Conservation (phyloP, 1,140 invertebrate species). For the Homarus americanus region DNA sequence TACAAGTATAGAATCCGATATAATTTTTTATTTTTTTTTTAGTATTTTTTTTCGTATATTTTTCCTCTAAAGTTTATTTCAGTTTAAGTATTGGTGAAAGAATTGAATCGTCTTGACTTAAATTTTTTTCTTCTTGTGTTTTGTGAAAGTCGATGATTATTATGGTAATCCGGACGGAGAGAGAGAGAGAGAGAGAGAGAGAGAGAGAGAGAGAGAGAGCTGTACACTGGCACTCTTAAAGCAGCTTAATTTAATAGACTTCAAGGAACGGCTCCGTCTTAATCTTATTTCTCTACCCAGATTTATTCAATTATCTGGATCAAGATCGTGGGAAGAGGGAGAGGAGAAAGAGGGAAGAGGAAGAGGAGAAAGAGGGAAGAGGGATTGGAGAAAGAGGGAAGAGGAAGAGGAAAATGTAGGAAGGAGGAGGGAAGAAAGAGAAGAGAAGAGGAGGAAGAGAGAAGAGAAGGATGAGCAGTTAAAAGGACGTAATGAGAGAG, state of each 20-base stretch:
- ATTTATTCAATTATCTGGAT: conserved; percentile 50
- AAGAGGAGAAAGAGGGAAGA: not conserved
- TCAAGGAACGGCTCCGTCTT: conserved; percentile 9
- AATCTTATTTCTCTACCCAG: conserved; percentile 43
- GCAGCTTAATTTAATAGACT: conserved; percentile 33
- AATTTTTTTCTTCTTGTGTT: too few relatives aligned
- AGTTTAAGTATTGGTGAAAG: too few relatives aligned
- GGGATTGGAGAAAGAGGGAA: not conserved
- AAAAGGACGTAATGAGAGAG: not conserved
- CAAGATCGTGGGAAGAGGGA: not conserved
- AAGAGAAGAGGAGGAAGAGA: not conserved
- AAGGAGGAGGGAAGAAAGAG: too few relatives aligned
- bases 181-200: too few relatives aligned
- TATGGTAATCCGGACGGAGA: too few relatives aligned
- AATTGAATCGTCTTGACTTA: too few relatives aligned
- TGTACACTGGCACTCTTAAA: not conserved
- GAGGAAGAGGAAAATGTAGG: not conserved
- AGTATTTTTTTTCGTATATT: too few relatives aligned
- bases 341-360: not conserved
- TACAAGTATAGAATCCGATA: too few relatives aligned
- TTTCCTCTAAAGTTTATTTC: too few relatives aligned
- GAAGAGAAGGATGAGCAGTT: not conserved
- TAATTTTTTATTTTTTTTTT: too few relatives aligned
- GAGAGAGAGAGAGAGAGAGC: too few relatives aligned
- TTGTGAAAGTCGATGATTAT: too few relatives aligned